These are phyloP conservation scores for Helicorthomorpha holstii DNA, from an alignment of 1,140 invertebrate species.

Conservation along the genomic window DNA sequence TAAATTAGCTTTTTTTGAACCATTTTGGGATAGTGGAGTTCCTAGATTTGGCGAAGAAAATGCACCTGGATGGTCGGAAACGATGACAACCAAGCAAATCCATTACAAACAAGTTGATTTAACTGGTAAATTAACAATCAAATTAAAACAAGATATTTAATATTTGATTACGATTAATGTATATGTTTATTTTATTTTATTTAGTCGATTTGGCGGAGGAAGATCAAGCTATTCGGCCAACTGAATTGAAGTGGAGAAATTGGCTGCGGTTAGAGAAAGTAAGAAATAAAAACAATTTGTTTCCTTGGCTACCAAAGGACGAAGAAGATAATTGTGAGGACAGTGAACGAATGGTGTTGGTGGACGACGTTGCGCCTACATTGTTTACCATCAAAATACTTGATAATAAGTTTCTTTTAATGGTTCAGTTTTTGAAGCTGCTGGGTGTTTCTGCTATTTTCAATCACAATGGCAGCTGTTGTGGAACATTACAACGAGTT, in stretches of 20 bases:
- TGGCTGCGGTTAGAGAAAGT: conserved; percentile 29
- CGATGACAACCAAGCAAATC: conserved; percentile 16
- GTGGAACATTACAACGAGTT: background rate
- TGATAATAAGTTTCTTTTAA: conserved; percentile 19
- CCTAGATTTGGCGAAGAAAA: conserved; percentile 28
- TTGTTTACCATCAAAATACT: conserved; percentile 20
- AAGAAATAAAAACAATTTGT: conserved; percentile 25
- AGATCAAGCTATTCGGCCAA: conserved; percentile 14
- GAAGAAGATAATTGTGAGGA: conserved; percentile 30
- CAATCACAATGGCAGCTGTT: background rate
- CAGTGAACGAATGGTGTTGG: conserved; percentile 27
- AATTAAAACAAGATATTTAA: too few species aligned
- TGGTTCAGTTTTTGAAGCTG: conserved; percentile 23
- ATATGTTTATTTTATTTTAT: too few species aligned
- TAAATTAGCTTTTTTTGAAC: conserved; percentile 25
- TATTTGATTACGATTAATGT: too few species aligned
- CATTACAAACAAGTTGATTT: too few species aligned
- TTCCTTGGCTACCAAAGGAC: conserved; percentile 28
- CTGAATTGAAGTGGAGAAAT: conserved; percentile 14
- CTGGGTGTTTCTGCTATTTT: conserved; percentile 17
- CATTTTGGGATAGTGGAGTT: conserved; percentile 32
- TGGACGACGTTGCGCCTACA: conserved; percentile 26
- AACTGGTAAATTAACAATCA: too few species aligned
- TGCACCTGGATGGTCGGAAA: conserved; percentile 26
- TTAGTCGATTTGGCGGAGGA: conserved; percentile 13